Evolutionary conservation across 2,113 vertebrate genomes (phyloP), one percentile per base, ranked within the genome.

Genomic region (Chrysochloris asiatica): DNA sequence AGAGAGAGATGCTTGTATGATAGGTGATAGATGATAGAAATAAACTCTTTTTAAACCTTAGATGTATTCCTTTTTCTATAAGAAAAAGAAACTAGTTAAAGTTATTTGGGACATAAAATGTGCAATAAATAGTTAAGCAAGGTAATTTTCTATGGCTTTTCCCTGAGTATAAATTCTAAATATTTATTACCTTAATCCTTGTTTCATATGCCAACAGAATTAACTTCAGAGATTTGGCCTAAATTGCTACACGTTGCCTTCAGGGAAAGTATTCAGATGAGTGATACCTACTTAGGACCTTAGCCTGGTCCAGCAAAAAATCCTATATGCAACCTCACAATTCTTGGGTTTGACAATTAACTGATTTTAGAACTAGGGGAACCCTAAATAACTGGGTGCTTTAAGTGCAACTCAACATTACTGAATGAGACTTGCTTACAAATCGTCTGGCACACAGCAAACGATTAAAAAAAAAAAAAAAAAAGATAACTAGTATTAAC

Each of bases 151-250:
- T 89, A 6, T 83, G 22, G 8, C 12, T 28, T 87, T 36, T 82
- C 43, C 28, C 11, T 76, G 24, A 87, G 45, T 75, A 88, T 83
- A 83, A 94, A 93, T 76, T 81, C 28, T 63, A 94, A 45, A 72
- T 63, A 87, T 52, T 73, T 80, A 92, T 71, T 71, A 45, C 26
- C 22, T 78, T 63, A 90, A 67, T 54, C 26, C 14, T 86, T 48
- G 19, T 26, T 83, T 36, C 36, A 38, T 72, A 13, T 43, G 4
- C 30, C 52, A 93, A 72, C 2, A 61, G 54, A 92, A 92, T 89
- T 86, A 83, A 86, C 69, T 43, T 83, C 90, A 36, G 8, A 3
- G 21, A 24, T 69, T 81, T 50, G 75, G 4, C 19, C 14, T 76
- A 52, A 72, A 22, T 65, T 41, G 48, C 52, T 77, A 36, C 2